phyloP scores from a whole-genome alignment of 2,888 invertebrate genomes.

The Meloe dianella region DNA sequence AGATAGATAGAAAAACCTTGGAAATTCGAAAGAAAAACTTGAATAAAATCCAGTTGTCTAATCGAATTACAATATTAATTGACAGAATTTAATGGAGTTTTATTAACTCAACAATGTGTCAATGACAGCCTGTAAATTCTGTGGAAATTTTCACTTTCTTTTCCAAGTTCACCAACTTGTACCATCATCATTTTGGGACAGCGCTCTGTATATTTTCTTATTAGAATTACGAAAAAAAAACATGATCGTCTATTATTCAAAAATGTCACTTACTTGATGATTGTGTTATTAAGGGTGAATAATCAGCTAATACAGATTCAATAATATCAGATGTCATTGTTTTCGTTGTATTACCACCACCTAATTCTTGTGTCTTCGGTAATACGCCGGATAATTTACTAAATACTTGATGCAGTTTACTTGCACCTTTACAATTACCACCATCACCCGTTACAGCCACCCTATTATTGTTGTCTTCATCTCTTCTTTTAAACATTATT shows the following conservation, averaged over 20 bases:
- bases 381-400: conserved; percentile 53
- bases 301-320: conserved; percentile 53
- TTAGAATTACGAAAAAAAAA: too few relatives aligned
- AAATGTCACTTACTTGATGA: conserved; percentile 49
- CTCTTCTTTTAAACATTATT: conserved; percentile 47
- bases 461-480: conserved; percentile 39
- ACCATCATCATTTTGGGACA: too few relatives aligned
- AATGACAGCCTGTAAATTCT: too few relatives aligned
- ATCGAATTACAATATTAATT: too few relatives aligned
- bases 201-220: too few relatives aligned
- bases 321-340: conserved; percentile 55
- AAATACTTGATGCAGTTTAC: conserved; percentile 53
- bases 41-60: too few relatives aligned
- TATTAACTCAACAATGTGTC: too few relatives aligned
- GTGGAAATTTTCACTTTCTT: too few relatives aligned
- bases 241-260: too few relatives aligned
- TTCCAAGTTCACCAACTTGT: too few relatives aligned
- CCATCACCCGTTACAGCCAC: background rate
- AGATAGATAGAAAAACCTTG: conserved; percentile 3
- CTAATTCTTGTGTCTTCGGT: conserved; percentile 50
- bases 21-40: background rate
- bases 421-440: conserved; percentile 24
- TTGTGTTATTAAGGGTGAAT: conserved; percentile 50
- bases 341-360: conserved; percentile 47
- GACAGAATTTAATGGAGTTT: too few relatives aligned